Conservation (phyloP, 1,140 invertebrate genomes). For the Gryon sp. region DNA sequence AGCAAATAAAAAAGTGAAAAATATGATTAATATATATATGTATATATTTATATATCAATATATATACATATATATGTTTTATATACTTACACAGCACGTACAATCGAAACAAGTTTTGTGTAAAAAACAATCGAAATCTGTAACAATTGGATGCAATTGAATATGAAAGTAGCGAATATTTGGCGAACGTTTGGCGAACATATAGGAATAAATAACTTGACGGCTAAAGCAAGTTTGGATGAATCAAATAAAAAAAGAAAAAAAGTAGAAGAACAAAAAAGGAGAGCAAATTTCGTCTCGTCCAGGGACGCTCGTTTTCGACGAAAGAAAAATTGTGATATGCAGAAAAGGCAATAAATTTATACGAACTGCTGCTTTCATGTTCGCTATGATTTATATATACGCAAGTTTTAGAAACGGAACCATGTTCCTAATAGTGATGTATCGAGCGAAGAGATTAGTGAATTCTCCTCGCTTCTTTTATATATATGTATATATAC, state of each 20-base stretch:
- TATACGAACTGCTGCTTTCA: slow-evolving; percentile 58
- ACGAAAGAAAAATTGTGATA: slow-evolving; percentile 47
- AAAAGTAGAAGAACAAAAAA: too few relatives aligned
- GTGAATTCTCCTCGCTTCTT: slow-evolving; percentile 64
- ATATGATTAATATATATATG: too few relatives aligned
- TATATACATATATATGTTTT: slow-evolving; percentile 48
- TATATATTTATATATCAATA: too few relatives aligned
- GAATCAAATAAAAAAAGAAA: not conserved
- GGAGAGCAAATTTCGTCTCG: slow-evolving; percentile 5
- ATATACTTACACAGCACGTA: slow-evolving; percentile 50
- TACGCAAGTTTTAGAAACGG: slow-evolving; percentile 66
- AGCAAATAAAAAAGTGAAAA: slow-evolving; percentile 25
- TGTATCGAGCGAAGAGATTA: slow-evolving; percentile 69
- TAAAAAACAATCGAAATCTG: slow-evolving; percentile 52
- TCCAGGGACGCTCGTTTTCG: slow-evolving; percentile 2
- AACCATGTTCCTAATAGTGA: slow-evolving; percentile 73
- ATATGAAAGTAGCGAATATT: slow-evolving; percentile 62
- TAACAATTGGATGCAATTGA: slow-evolving; percentile 42
- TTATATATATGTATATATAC: slow-evolving; percentile 28
- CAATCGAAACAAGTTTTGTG: slow-evolving; percentile 57
- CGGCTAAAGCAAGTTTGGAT: slow-evolving; percentile 30
- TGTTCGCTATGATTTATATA: slow-evolving; percentile 59
- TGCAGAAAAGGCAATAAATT: slow-evolving; percentile 49
- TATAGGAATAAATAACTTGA: slow-evolving; percentile 45
- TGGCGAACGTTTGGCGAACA: slow-evolving; percentile 43